phyloP scores from a whole-genome alignment of 2,797 vertebrate species.

The Phylloscopus collybita region DNA sequence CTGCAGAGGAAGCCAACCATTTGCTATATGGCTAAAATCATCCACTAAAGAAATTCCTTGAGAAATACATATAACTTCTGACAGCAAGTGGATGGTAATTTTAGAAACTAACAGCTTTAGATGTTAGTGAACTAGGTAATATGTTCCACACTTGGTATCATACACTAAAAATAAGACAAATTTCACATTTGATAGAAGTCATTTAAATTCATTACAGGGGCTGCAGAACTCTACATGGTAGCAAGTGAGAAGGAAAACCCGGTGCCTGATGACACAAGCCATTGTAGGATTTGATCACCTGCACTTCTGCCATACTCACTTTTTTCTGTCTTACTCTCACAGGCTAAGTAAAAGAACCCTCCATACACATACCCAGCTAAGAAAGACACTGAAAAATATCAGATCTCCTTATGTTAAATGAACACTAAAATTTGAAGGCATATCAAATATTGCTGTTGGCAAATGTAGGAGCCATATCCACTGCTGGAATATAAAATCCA shows the following conservation, averaged over 20 bases:
- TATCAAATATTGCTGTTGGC: neutral
- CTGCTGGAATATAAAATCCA: neutral
- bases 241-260: neutral
- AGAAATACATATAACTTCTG: conserved; percentile 34
- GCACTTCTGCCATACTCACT: neutral
- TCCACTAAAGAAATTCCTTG: conserved; percentile 31
- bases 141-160: neutral
- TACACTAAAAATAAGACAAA: neutral
- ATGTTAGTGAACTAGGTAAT: conserved; percentile 44
- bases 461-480: neutral
- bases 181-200: neutral
- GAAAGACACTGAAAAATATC: neutral
- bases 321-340: neutral
- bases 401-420: neutral
- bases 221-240: neutral
- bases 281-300: neutral
- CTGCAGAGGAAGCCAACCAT: conserved; percentile 36
- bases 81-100: conserved; percentile 31
- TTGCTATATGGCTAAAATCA: conserved; percentile 25
- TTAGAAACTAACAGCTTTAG: conserved; percentile 48
- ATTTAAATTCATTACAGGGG: conserved; percentile 16
- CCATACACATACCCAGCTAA: neutral
- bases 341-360: neutral
- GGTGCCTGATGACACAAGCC: neutral
- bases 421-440: neutral